These are phyloP conservation scores for Adelges cooleyi DNA, from an alignment of 1,140 invertebrate species.

Conservation along the genomic window DNA sequence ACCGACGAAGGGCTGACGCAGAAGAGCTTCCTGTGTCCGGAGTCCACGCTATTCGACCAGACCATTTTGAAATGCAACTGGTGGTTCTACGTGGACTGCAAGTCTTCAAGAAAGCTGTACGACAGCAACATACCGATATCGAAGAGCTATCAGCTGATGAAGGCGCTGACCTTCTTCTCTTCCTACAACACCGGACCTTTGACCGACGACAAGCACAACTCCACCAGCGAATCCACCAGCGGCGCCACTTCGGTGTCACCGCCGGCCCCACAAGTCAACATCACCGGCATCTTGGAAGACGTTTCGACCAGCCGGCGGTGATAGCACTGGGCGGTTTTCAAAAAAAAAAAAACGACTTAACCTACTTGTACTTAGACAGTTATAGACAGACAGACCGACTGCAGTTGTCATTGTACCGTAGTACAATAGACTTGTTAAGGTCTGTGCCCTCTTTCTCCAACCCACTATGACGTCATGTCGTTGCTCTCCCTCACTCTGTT, in stretches of 20 bases:
- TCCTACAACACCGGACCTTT: slow-evolving; percentile 49
- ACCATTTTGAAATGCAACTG: slow-evolving; percentile 81
- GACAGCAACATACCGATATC: slow-evolving; percentile 81
- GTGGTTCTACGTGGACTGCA: slow-evolving; percentile 85
- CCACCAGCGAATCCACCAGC: neutral
- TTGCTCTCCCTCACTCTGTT: too few species aligned
- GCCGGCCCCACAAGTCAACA: neutral
- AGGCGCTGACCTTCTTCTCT: slow-evolving; percentile 73
- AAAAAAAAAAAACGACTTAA: too few species aligned
- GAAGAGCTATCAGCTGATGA: slow-evolving; percentile 83
- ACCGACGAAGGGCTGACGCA: slow-evolving; percentile 76
- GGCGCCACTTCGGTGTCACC: too few species aligned
- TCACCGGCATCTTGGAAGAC: neutral
- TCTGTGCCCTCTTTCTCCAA: too few species aligned
- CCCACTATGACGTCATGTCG: too few species aligned
- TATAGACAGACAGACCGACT: too few species aligned
- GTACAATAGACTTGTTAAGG: too few species aligned
- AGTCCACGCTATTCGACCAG: slow-evolving; percentile 77
- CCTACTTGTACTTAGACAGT: too few species aligned
- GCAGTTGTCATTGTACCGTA: too few species aligned
- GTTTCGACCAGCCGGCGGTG: too few species aligned
- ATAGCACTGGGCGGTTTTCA: too few species aligned
- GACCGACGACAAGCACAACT: neutral
- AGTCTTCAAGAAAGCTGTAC: slow-evolving; percentile 61
- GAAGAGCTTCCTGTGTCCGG: slow-evolving; percentile 79